Evolutionary conservation across 1,140 invertebrate species (phyloP).

Genomic region (Drosophila hydei): DNA sequence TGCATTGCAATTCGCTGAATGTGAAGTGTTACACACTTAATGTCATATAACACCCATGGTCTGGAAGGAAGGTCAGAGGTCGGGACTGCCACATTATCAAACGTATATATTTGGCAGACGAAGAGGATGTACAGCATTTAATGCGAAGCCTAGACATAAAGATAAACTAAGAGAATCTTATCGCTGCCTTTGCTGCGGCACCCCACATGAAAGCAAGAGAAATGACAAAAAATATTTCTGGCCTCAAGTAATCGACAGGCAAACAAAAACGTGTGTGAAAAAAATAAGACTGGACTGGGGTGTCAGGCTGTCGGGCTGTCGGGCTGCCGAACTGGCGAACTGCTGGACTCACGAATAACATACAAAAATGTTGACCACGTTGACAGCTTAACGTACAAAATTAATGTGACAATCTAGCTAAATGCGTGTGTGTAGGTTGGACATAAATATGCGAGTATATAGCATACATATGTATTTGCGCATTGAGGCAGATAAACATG

Average conservation of each 20-base stretch:
- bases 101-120: slow-evolving; percentile 71
- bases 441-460: slow-evolving; percentile 48
- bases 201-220: slow-evolving; percentile 60
- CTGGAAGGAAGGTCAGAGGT: background rate
- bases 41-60: slow-evolving; percentile 49
- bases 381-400: slow-evolving; percentile 80
- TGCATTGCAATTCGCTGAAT: slow-evolving; percentile 29
- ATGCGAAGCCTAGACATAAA: slow-evolving; percentile 49
- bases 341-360: slow-evolving; percentile 38
- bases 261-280: slow-evolving; percentile 10
- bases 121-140: slow-evolving; percentile 2
- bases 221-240: slow-evolving; percentile 45
- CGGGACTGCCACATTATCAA: slow-evolving; percentile 72
- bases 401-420: slow-evolving; percentile 77
- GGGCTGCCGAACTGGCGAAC: background rate
- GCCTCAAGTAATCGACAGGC: slow-evolving; percentile 26
- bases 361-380: slow-evolving; percentile 73
- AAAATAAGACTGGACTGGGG: background rate
- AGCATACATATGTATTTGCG: slow-evolving; percentile 37
- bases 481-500: slow-evolving; percentile 77
- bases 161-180: slow-evolving; percentile 71
- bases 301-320: background rate
- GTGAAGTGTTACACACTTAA: slow-evolving; percentile 53
- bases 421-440: slow-evolving; percentile 37
- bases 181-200: slow-evolving; percentile 29